Evolutionary conservation across 2,888 invertebrate genomes (phyloP).

Genomic region (Drosophila helvetica): DNA sequence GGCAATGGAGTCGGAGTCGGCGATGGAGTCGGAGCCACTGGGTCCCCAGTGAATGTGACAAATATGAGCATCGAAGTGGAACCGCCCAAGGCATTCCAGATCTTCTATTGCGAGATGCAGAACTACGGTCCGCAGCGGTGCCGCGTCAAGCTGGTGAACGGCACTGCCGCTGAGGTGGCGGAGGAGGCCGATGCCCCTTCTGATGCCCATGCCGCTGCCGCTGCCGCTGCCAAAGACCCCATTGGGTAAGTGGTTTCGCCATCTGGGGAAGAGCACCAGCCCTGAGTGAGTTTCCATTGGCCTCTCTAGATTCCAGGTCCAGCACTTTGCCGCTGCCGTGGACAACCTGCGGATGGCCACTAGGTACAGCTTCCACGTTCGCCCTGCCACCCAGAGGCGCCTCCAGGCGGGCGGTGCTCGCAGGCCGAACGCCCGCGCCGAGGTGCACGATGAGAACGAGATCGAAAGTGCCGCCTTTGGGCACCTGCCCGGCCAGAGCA

Average conservation of each 20-base stretch:
- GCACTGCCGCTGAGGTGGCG: slow-evolving; percentile 50
- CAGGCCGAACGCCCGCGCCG: slow-evolving; percentile 81
- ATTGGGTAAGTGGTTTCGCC: slow-evolving; percentile 23
- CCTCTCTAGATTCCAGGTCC: slow-evolving; percentile 70
- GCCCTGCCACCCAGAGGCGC: slow-evolving; percentile 84
- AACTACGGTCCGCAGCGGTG: slow-evolving; percentile 92
- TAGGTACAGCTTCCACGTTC: slow-evolving; percentile 91
- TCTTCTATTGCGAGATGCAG: slow-evolving; percentile 91
- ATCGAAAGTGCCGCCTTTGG: slow-evolving; percentile 76
- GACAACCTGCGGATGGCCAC: slow-evolving; percentile 92
- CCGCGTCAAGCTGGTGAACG: slow-evolving; percentile 85
- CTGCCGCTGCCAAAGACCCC: too few species aligned
- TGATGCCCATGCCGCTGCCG: too few species aligned
- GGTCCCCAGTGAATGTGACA: slow-evolving; percentile 49
- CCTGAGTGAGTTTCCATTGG: neutral
- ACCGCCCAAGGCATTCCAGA: slow-evolving; percentile 86
- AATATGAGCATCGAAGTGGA: slow-evolving; percentile 80
- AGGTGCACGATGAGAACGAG: slow-evolving; percentile 83
- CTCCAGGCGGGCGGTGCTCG: slow-evolving; percentile 80
- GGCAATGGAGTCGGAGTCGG: neutral
- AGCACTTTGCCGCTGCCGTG: slow-evolving; percentile 86
- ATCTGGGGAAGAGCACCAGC: neutral
- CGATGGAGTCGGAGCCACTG: slow-evolving; percentile 2
- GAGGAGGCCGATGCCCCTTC: slow-evolving; percentile 10
- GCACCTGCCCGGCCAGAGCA: slow-evolving; percentile 87